phyloP scores from a whole-genome alignment of 2,113 vertebrate genomes.

The Cottus gobio region DNA sequence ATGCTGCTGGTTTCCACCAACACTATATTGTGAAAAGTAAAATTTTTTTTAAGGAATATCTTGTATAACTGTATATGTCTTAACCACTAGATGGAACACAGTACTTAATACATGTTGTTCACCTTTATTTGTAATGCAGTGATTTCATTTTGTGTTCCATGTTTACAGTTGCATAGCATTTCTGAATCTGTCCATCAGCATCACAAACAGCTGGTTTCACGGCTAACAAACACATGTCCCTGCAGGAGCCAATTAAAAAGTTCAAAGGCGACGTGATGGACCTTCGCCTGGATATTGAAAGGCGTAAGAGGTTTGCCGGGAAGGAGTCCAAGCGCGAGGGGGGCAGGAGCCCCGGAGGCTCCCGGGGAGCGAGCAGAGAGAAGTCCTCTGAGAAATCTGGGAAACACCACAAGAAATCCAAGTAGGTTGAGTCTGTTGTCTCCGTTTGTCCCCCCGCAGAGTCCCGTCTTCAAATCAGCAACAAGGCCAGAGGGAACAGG shows the following conservation, averaged over 20 bases:
- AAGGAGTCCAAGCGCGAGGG: slow-evolving; percentile 93
- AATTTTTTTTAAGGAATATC: neutral
- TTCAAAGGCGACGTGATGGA: slow-evolving; percentile 95
- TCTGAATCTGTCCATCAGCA: neutral
- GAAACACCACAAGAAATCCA: slow-evolving; percentile 96
- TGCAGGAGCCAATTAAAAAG: slow-evolving; percentile 90
- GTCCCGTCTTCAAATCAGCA: neutral
- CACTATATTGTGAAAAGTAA: neutral
- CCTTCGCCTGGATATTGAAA: slow-evolving; percentile 97
- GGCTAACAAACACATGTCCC: slow-evolving; percentile 27
- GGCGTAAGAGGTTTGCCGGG: slow-evolving; percentile 92
- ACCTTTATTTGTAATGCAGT: neutral
- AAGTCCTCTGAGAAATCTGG: slow-evolving; percentile 94
- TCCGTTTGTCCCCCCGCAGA: neutral
- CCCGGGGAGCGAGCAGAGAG: slow-evolving; percentile 93
- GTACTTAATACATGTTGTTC: neutral
- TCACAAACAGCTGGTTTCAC: neutral
- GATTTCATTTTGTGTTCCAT: slow-evolving; percentile 13
- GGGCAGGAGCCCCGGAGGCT: slow-evolving; percentile 92
- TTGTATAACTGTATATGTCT: neutral
- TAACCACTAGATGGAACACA: slow-evolving; percentile 48
- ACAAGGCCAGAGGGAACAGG: neutral
- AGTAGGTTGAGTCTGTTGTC: slow-evolving; percentile 65
- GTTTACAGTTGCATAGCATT: neutral
- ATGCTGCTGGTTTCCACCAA: slow-evolving; percentile 67